Percentiles rank a stretch among this genome's conserved stretches.
Evolutionary conservation across 1,140 invertebrate genomes (phyloP).

Genomic region (Odontomachus brunneus): DNA sequence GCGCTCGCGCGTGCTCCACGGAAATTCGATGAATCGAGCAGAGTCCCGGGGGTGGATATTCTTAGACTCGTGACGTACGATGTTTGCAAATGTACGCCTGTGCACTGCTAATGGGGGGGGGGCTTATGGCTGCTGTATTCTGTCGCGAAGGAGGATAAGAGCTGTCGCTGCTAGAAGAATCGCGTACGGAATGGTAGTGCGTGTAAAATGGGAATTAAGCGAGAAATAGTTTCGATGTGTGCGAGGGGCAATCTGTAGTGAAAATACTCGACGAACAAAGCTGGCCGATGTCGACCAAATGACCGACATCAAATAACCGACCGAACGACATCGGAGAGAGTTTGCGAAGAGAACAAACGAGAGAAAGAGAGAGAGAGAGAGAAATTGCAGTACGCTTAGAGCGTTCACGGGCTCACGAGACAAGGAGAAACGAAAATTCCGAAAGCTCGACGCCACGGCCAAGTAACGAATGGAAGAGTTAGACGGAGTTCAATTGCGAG

Average conservation of each 20-base stretch:
- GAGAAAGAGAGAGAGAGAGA: too few species aligned
- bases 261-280: too few species aligned
- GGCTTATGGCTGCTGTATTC: not conserved
- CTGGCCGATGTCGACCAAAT: too few species aligned
- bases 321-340: too few species aligned
- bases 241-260: too few species aligned
- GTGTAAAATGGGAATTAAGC: not conserved
- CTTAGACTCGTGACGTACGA: slow-evolving; percentile 35
- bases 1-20: slow-evolving; percentile 22
- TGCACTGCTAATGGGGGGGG: slow-evolving; percentile 1
- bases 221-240: not conserved
- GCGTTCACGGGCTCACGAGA: too few species aligned
- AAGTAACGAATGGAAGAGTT: slow-evolving; percentile 1
- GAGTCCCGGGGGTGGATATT: slow-evolving; percentile 41
- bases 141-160: not conserved
- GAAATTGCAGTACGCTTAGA: too few species aligned
- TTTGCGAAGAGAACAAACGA: too few species aligned
- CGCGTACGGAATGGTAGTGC: too few species aligned
- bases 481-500: slow-evolving; percentile 21
- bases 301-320: too few species aligned
- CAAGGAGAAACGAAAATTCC: slow-evolving; percentile 11
- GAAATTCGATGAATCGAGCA: slow-evolving; percentile 67
- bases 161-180: too few species aligned
- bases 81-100: slow-evolving; percentile 16
- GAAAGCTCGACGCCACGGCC: not conserved